Base-by-base conservation (phyloP, 2,113 vertebrate genomes). In the Pelmatolapia mariae region DNA sequence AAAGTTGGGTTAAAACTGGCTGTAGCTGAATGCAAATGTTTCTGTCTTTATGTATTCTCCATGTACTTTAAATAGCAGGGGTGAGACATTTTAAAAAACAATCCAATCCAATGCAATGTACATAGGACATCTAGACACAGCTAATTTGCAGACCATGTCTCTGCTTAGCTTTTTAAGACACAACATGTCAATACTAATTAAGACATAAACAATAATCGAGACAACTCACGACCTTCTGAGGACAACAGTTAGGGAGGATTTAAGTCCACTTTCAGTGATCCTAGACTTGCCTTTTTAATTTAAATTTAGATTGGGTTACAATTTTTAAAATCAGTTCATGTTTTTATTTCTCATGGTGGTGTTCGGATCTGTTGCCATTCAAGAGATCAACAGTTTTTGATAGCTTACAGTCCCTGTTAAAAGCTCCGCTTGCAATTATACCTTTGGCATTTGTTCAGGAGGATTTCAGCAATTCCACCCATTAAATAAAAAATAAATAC, bases 131-230 rank as follows among this genome's bases (percentile, higher is more conserved):
- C 12, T 16, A 71, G 12, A 40, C 63, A 68, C 66, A 43, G 66
- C n/a, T 24, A 43, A 73, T 73, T 45, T 73, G 22, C 66, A 73
- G 66, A 73, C 1, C 13, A 43, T 45, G 38, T 45, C 66, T 26
- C 68, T 73, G 68, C n/a, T 45, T 73, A 45, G 40, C 4, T 45
- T 73, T 73, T 29, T 73, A 45, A 45, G 40, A 45, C 38, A 18
- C 40, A 26, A 73, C 8, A 45, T 45, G 22, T 73, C 68, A 73
- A 45, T 68, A 68, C 68, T 26, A 73, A 73, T 45, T 15, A 26
- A 26, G 68, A 73, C n/a, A 3, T n/a, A 40, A 38, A 5, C 2
- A 71, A 16, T 16, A 73, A 73, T 73, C 0, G 0, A 45, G 0
- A 73, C 68, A 45, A 73, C 68, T 26, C 61, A 24, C 38, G 13